phyloP scores from a whole-genome alignment of 2,888 invertebrate species.

The Sinodicranocentrus sp. region DNA sequence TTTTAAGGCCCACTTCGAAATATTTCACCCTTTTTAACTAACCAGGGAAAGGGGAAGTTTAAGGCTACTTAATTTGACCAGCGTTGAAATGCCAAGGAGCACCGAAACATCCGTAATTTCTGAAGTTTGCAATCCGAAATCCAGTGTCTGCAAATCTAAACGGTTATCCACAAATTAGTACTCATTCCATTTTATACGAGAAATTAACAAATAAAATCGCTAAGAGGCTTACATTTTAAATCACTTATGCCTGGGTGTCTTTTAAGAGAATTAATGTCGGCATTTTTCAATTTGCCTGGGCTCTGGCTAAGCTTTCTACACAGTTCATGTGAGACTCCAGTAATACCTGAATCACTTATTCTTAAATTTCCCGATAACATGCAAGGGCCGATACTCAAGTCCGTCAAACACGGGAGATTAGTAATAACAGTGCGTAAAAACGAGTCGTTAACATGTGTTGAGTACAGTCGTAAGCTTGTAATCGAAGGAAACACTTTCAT shows the following conservation, averaged over 20 bases:
- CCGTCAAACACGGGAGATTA: constrained; percentile 18
- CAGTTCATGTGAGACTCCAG: constrained; percentile 22
- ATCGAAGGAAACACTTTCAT: constrained; percentile 47
- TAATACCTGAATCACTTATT: constrained; percentile 58
- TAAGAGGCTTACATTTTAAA: constrained; percentile 29
- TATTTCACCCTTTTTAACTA: neutral
- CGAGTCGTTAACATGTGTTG: constrained; percentile 40
- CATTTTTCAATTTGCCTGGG: neutral
- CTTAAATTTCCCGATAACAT: neutral
- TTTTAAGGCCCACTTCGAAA: neutral
- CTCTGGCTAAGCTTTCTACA: constrained; percentile 33
- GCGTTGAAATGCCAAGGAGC: constrained; percentile 49
- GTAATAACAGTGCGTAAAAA: constrained; percentile 41
- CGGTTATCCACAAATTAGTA: constrained; percentile 11
- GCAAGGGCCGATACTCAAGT: constrained; percentile 42
- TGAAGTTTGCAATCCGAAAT: constrained; percentile 30
- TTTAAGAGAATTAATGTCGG: neutral
- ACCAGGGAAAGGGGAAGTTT: constrained; percentile 59
- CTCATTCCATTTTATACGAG: constrained; percentile 3
- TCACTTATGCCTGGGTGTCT: constrained; percentile 47
- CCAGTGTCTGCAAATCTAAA: constrained; percentile 52
- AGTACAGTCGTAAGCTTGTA: constrained; percentile 46
- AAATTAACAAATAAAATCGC: neutral
- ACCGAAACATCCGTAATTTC: constrained; percentile 53
- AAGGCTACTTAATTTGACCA: constrained; percentile 35